Base-by-base conservation (phyloP, 2,797 vertebrate species). In the Melanogrammus aeglefinus region DNA sequence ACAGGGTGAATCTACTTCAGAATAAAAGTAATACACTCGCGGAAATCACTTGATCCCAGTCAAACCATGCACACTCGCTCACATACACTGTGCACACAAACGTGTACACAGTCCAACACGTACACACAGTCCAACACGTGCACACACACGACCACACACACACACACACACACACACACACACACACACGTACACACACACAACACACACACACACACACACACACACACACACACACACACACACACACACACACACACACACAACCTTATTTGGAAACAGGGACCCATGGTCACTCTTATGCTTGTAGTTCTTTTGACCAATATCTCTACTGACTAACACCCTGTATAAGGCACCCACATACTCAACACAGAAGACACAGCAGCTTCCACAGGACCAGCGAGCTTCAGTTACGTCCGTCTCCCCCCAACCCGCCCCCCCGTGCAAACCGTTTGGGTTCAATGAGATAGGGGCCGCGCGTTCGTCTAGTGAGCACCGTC, bases 361-460 rank as follows among this genome's bases (percentile, higher is more conserved):
- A 78, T 74, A 76, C 75, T 80, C 81, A 87, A 86, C 77, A 82
- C 86, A 71, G 69, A 29, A 71, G 21, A 63, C 47, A n/a, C 57
- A 63, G 16, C 57, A 63, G 57, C 57, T 57, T n/a, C 51, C 51
- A 57, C 6, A 57, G 51, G 51, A 57, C 21, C 51, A 57, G 8
- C 57, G 10, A 66, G 57, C n/a, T 69, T 27, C 63, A 69, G 63
- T 27, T 27, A 24, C 13, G 24, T 69, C 63, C 21, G 21, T n/a
- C 63, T 12, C 24, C 21, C 21, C 21, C 57, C 21, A 1, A 1
- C 6, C 41, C 41, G 12, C 13, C 14, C 47, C 47, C 44, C 16
- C 16, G 16, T 21, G 57, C 63, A 69, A 9, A 69, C 63, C 27
- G 10, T 69, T 69, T 3, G 29, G 10, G 63, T 69, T 69, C 63